Evolutionary conservation across 2,113 vertebrate species (phyloP).

Genomic region (Eptesicus fuscus): DNA sequence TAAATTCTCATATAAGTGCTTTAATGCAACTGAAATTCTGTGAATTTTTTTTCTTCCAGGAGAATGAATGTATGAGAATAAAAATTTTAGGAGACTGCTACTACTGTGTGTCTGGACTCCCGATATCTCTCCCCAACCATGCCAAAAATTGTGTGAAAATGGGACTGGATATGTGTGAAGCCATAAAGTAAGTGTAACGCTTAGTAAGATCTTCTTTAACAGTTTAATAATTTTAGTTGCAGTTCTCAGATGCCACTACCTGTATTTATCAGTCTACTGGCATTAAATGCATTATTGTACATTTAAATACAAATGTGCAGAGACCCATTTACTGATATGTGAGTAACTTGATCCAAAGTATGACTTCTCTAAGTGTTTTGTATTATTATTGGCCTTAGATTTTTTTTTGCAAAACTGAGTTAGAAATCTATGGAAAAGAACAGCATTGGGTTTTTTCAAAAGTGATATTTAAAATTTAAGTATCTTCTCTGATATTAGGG

Average conservation of each 20-base stretch:
- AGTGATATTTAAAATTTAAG: not conserved
- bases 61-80: conserved; percentile 99
- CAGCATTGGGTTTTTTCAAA: not conserved
- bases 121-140: conserved; percentile 95
- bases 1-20: not conserved
- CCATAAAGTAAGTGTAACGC: conserved; percentile 92
- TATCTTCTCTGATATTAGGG: not conserved
- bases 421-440: not conserved
- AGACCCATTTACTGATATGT: not conserved
- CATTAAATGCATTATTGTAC: not conserved
- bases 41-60: conserved; percentile 81
- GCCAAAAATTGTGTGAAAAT: conserved; percentile 99
- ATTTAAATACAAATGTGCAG: not conserved
- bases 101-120: conserved; percentile 97
- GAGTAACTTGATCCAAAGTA: not conserved
- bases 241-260: not conserved
- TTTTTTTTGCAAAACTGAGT: not conserved
- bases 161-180: conserved; percentile 99
- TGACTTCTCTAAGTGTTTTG: not conserved
- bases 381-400: not conserved
- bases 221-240: not conserved
- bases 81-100: conserved; percentile 99
- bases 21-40: not conserved
- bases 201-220: not conserved
- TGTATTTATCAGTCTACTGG: not conserved